A percentile compares a stretch with the other conserved stretches of the same genome.
Evolutionary conservation across 1,140 invertebrate species (phyloP).

Genomic region (Drosophila equinoxialis): DNA sequence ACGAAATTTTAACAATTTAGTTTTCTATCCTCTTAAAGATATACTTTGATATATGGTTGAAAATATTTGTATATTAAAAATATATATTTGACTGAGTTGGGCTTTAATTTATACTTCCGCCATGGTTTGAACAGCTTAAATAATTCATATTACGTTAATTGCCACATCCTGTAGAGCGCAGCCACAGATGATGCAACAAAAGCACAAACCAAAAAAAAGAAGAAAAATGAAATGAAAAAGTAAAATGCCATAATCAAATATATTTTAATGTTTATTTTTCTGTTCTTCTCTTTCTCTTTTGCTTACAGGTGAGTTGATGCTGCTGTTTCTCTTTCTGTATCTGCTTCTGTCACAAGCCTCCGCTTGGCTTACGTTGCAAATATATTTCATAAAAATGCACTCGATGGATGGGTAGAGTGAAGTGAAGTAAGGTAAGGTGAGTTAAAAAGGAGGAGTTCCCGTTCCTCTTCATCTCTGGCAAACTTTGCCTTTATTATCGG

Average conservation of each 20-base stretch:
- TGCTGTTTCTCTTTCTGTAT: slow-evolving; percentile 6
- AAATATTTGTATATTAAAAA: too few species aligned
- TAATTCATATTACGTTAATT: slow-evolving; percentile 65
- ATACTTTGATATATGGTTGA: too few species aligned
- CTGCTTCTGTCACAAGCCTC: slow-evolving; percentile 27
- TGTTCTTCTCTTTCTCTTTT: slow-evolving; percentile 46
- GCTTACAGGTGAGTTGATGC: slow-evolving; percentile 69
- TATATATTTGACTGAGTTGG: neutral
- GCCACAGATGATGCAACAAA: slow-evolving; percentile 58
- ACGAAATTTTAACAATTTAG: too few species aligned
- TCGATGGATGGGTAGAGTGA: slow-evolving; percentile 11
- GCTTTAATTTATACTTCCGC: slow-evolving; percentile 1
- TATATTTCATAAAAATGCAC: slow-evolving; percentile 62
- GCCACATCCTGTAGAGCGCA: slow-evolving; percentile 28
- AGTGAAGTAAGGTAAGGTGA: neutral
- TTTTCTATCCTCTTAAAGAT: too few species aligned
- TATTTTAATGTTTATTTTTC: slow-evolving; percentile 77
- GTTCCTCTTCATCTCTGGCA: slow-evolving; percentile 35
- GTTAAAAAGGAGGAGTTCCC: slow-evolving; percentile 18
- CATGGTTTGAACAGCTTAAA: slow-evolving; percentile 44
- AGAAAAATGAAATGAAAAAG: neutral
- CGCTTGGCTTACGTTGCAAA: slow-evolving; percentile 37
- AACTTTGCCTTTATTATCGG: slow-evolving; percentile 75
- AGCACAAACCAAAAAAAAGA: neutral
- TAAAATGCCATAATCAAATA: slow-evolving; percentile 73